phyloP scores from a whole-genome alignment of 2,113 vertebrate genomes.

The Nesoenas mayeri region DNA sequence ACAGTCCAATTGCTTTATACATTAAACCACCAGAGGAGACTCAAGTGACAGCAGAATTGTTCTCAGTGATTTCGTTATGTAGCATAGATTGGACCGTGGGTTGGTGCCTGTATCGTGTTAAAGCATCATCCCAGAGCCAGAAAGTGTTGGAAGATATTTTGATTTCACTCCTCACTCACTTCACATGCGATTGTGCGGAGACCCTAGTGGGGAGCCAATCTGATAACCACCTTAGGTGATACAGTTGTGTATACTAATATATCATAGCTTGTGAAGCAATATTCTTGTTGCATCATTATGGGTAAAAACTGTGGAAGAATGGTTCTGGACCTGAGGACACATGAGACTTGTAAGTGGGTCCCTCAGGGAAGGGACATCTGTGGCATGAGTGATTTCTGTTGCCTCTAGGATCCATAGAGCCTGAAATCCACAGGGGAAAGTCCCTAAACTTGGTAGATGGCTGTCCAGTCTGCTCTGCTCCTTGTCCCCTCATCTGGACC shows the following conservation, averaged over 20 bases:
- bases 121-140: neutral
- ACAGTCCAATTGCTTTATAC: neutral
- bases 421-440: neutral
- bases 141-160: neutral
- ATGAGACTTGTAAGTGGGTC: neutral
- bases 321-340: neutral
- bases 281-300: neutral
- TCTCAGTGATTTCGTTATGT: neutral
- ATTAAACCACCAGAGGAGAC: neutral
- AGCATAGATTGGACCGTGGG: neutral
- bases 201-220: neutral
- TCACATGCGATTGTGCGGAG: neutral
- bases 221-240: neutral
- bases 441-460: neutral
- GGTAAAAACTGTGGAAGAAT: neutral
- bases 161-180: accelerated
- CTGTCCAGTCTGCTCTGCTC: neutral
- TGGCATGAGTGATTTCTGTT: neutral
- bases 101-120: neutral
- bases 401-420: neutral
- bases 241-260: neutral
- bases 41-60: neutral
- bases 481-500: neutral
- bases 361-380: neutral
- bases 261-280: neutral